phyloP scores from a whole-genome alignment of 2,888 invertebrate species.

The Osmoderma eremita region DNA sequence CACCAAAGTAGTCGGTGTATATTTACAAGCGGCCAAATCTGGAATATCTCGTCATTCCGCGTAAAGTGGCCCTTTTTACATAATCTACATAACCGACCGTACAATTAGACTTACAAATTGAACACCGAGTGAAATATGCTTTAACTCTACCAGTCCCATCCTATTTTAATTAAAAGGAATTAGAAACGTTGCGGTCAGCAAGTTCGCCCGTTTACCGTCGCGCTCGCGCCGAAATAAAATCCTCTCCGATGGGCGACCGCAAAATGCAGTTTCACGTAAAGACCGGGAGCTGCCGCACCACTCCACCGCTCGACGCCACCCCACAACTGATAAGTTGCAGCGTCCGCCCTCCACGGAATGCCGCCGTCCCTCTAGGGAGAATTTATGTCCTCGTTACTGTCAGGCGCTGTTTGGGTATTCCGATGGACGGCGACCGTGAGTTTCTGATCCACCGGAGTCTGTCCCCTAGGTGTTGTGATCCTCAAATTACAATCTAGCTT shows the following conservation, averaged over 20 bases:
- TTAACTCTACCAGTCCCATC: slow-evolving; percentile 20
- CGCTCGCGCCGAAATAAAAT: slow-evolving; percentile 17
- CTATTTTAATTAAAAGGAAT: slow-evolving; percentile 40
- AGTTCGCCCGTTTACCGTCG: slow-evolving; percentile 18
- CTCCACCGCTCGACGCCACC: slow-evolving; percentile 1
- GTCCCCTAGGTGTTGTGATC: slow-evolving; percentile 63
- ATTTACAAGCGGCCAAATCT: too few relatives aligned
- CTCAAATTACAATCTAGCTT: slow-evolving; percentile 63
- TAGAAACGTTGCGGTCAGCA: slow-evolving; percentile 21
- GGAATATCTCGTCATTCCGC: too few relatives aligned
- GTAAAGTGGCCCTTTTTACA: too few relatives aligned
- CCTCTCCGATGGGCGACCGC: slow-evolving; percentile 18
- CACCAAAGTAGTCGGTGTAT: too few relatives aligned
- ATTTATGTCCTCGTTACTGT: slow-evolving; percentile 65
- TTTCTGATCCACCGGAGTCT: slow-evolving; percentile 52
- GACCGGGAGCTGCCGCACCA: neutral
- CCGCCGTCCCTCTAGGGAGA: slow-evolving; percentile 55
- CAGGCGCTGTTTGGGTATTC: slow-evolving; percentile 62
- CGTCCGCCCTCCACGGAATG: slow-evolving; percentile 36
- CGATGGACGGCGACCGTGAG: slow-evolving; percentile 49
- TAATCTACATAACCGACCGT: too few relatives aligned
- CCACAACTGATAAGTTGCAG: slow-evolving; percentile 42
- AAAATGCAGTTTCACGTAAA: slow-evolving; percentile 35
- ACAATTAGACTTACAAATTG: too few relatives aligned
- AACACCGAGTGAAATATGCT: slow-evolving; percentile 22